Evolutionary conservation across 2,888 invertebrate species (phyloP).

Genomic region (Boloria euphrosyne): DNA sequence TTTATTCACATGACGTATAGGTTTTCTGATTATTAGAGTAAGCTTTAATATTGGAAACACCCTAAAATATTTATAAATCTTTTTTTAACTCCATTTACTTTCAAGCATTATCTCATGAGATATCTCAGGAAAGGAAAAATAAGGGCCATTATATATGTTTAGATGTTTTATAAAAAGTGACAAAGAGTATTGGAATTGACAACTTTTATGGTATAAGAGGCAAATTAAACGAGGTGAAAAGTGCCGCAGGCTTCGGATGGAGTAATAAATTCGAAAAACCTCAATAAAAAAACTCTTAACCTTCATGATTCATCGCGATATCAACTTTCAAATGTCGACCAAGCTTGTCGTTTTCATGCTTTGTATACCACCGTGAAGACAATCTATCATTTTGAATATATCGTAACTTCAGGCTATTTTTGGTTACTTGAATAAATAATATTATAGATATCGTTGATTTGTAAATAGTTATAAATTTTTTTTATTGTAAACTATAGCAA

Average conservation of each 20-base stretch:
- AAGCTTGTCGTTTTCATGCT: constrained; percentile 21
- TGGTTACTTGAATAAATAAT: too few relatives aligned
- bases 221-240: constrained; percentile 15
- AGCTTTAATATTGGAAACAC: neutral
- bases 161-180: constrained; percentile 4
- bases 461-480: too few relatives aligned
- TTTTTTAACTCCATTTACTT: too few relatives aligned
- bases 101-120: neutral
- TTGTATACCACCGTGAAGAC: constrained; percentile 2
- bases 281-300: constrained; percentile 27
- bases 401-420: too few relatives aligned
- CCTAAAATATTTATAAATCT: neutral
- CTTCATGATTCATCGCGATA: constrained; percentile 33
- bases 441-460: too few relatives aligned
- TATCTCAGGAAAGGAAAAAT: neutral
- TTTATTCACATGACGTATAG: too few relatives aligned
- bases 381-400: too few relatives aligned
- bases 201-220: constrained; percentile 12
- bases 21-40: too few relatives aligned
- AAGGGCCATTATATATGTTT: neutral
- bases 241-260: constrained; percentile 19
- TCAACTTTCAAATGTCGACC: constrained; percentile 33
- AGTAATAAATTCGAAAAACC: constrained; percentile 30
- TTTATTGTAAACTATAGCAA: too few relatives aligned
- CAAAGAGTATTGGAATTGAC: constrained; percentile 11